These are phyloP conservation scores for Thunnus albacares DNA, from an alignment of 2,797 vertebrate species.

Conservation along the genomic window DNA sequence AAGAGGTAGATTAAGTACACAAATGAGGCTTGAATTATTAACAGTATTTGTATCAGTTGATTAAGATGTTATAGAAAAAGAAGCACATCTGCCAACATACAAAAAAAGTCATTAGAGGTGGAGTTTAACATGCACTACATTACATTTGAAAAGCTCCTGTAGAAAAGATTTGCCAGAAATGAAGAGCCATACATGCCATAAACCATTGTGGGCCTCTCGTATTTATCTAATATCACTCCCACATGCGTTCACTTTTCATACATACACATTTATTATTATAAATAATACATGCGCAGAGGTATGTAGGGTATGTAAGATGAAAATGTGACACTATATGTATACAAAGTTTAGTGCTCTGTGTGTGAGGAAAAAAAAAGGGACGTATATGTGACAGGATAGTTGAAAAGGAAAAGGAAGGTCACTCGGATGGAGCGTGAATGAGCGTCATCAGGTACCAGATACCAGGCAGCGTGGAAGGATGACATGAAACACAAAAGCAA, in stretches of 20 bases:
- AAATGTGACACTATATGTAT: neutral
- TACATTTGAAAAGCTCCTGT: slow-evolving; percentile 3
- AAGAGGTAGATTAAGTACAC: slow-evolving; percentile 81
- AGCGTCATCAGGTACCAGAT: neutral
- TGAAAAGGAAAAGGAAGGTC: neutral
- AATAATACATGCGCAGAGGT: neutral
- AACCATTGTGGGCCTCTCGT: neutral
- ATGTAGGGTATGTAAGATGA: neutral
- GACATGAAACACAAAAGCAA: neutral
- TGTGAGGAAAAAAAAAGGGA: neutral
- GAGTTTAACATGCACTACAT: slow-evolving; percentile 41
- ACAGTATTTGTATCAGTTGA: slow-evolving; percentile 73
- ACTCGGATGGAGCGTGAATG: too few relatives aligned
- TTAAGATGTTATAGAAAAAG: slow-evolving; percentile 62
- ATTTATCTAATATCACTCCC: neutral
- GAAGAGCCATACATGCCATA: neutral
- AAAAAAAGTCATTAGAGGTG: slow-evolving; percentile 54
- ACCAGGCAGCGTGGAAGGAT: neutral
- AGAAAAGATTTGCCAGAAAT: slow-evolving; percentile 23
- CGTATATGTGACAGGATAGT: neutral
- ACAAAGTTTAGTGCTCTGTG: neutral
- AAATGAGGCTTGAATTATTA: slow-evolving; percentile 85
- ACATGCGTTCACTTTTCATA: neutral
- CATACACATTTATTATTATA: neutral
- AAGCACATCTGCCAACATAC: slow-evolving; percentile 44